Evolutionary conservation across 1,140 invertebrate genomes (phyloP), one percentile per base, ranked within the genome.

Genomic region (Paralvinella palmiformis): DNA sequence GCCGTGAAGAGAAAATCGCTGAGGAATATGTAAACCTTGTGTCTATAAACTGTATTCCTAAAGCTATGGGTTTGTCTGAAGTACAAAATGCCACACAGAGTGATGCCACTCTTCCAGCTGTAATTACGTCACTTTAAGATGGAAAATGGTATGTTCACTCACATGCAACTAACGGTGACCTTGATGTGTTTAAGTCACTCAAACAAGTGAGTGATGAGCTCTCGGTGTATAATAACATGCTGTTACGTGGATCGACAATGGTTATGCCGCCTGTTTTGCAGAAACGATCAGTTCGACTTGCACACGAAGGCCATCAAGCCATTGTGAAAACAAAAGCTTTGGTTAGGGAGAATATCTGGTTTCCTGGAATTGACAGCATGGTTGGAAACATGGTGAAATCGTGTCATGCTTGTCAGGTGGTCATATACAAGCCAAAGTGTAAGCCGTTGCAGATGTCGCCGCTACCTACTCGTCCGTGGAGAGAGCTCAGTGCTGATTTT

Each of bases 401-500:
- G 20, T 70, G 71, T 37, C 56, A 36, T 24, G 60, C 65, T 63
- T 72, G 67, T 48, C 62, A 68, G 57, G 53, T 71, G 59, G 22
- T 44, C 6, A 53, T 57, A 50, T 29, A 31, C 59, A 36, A 66
- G 27, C 48, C 65, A 56, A 62, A 48, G 29, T 1, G 64, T 69
- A 68, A n/a, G n/a, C 71, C 73, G 7, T 36, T 72, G 3, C 50
- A 66, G 29, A 66, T 73, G 69, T 68, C 68, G 6, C 56, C 63
- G 32, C 27, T 68, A 53, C 71, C 63, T 44, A 44, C 15, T n/a
- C 64, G 44, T 55, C 69, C 70, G 41, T 74, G 65, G 71, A 48
- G 50, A 67, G 29, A 70, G 63, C 36, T 75, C 24, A 59, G 58
- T 31, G 67, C 71, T n/a, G 76, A 77, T 56, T 75, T 75, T 64